Base-by-base conservation (phyloP, 2,797 vertebrate genomes). In the Periophthalmus magnuspinnatus region DNA sequence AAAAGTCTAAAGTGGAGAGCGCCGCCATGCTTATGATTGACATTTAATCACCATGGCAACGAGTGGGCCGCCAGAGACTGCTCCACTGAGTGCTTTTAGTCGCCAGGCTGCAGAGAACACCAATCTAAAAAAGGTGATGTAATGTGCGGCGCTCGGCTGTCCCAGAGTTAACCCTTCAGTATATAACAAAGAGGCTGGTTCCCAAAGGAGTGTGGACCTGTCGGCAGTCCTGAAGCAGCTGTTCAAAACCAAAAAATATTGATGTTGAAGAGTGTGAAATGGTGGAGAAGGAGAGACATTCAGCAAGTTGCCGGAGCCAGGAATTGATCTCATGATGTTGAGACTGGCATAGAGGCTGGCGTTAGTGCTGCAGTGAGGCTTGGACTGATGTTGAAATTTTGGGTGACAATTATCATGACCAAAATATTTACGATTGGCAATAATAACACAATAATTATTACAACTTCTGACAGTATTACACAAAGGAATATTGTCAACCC, bases 31-130 rank as follows among this genome's bases (percentile, higher is more conserved):
- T 81, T 84, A 36, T 88, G 89, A 91, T 90, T 88, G 90, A 85
- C 88, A 88, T 90, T 87, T 88, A 85, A 85, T 90, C 75, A 28
- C 86, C 84, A 91, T 90, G 79, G 84, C 80, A 90, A 91, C 84
- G 65, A 86, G 81, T 84, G 78, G 82, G 73, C 79, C 45, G 76
- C 69, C 75, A 82, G 71, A 68, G 69, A 81, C 75, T 82, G 72
- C 80, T 88, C 85, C 67, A 65, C 36, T 65, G 81, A 86, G 85
- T 81, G 84, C 72, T 82, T 82, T 86, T 78, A 83, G 85, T 81
- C 60, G 28, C 41, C 64, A 65, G 79, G 79, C 79, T 84, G 69
- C 74, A 69, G 69, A 69, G 69, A 76, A 68, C 67, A 81, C 54
- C 65, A 57, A 76, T 70, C 67, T 67, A 60, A 62, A 34, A 81